Evolutionary conservation across 1,140 invertebrate genomes (phyloP).

Genomic region (Drosophila nasuta): DNA sequence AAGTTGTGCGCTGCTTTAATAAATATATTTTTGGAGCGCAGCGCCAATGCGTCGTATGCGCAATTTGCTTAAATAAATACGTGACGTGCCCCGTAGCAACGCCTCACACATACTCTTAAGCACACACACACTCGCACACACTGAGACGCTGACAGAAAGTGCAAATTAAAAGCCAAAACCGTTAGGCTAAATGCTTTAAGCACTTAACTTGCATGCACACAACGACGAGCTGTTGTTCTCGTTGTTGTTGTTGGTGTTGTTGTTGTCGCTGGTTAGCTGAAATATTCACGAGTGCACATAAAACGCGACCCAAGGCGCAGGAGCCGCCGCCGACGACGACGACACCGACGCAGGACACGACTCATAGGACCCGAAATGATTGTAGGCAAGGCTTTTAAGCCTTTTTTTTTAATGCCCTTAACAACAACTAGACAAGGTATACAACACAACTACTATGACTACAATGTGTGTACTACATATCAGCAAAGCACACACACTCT

Average conservation of each 20-base stretch:
- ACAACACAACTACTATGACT: slow-evolving; percentile 53
- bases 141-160: slow-evolving; percentile 24
- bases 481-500: slow-evolving; percentile 12
- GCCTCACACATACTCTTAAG: not conserved
- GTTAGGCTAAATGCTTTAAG: slow-evolving; percentile 77
- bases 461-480: slow-evolving; percentile 16
- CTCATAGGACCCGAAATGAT: slow-evolving; percentile 31
- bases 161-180: slow-evolving; percentile 71
- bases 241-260: slow-evolving; percentile 9
- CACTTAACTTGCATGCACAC: slow-evolving; percentile 68
- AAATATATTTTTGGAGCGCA: slow-evolving; percentile 57
- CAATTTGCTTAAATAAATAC: slow-evolving; percentile 77
- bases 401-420: slow-evolving; percentile 69
- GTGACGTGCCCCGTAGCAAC: slow-evolving; percentile 42
- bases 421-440: slow-evolving; percentile 63
- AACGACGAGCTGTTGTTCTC: slow-evolving; percentile 3
- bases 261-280: slow-evolving; percentile 48
- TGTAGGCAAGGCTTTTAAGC: slow-evolving; percentile 71
- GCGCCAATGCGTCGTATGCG: slow-evolving; percentile 62
- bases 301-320: slow-evolving; percentile 41
- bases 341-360: slow-evolving; percentile 15
- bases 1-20: slow-evolving; percentile 52
- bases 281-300: slow-evolving; percentile 65
- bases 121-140: not conserved
- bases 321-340: not conserved